phyloP scores from a whole-genome alignment of 2,797 vertebrate genomes.

The Amblyraja radiata region DNA sequence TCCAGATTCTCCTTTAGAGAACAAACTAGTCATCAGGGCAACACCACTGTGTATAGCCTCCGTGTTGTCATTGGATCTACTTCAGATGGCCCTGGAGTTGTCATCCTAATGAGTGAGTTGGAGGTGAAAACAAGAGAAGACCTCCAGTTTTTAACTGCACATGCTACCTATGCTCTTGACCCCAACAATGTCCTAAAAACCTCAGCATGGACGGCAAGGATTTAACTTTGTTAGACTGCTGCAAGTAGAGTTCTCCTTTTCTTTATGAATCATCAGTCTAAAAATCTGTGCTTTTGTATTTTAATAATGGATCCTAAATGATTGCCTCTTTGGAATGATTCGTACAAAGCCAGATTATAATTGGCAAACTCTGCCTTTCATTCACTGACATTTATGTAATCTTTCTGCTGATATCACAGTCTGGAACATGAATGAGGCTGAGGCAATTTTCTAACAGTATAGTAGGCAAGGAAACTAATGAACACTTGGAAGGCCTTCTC shows the following conservation, averaged over 20 bases:
- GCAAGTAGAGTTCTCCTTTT: neutral
- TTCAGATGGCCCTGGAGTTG: neutral
- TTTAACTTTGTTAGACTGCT: neutral
- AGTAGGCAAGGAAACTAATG: neutral
- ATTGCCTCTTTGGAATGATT: neutral
- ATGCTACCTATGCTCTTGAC: neutral
- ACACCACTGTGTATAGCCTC: neutral
- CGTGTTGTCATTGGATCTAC: neutral
- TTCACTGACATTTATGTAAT: neutral
- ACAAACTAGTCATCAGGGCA: neutral
- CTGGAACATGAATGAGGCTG: neutral
- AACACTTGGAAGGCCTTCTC: neutral
- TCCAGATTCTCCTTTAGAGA: neutral
- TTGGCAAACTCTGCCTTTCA: neutral
- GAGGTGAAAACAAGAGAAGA: neutral
- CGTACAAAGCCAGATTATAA: neutral
- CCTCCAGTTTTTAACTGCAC: neutral
- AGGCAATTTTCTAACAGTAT: neutral
- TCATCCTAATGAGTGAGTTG: neutral
- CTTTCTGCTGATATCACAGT: neutral
- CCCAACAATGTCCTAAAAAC: neutral
- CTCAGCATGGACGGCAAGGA: neutral
- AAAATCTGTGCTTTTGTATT: neutral
- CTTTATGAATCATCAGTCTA: neutral
- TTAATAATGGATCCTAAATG: neutral